A percentile compares a stretch with the other conserved stretches of the same genome.
Evolutionary conservation across 1,140 invertebrate species (phyloP).

Genomic region (Onthophagus taurus): DNA sequence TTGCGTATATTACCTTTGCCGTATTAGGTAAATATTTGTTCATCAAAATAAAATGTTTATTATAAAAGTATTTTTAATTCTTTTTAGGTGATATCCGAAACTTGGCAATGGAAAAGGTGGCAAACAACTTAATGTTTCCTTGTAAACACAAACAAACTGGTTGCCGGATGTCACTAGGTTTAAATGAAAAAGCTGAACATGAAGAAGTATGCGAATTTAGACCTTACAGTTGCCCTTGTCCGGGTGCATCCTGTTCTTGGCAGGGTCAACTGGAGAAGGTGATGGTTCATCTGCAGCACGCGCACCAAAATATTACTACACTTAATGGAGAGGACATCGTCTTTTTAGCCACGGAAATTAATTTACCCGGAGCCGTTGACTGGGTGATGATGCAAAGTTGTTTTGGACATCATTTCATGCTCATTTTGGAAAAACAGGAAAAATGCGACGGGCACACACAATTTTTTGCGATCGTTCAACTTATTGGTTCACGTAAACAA

Average conservation of each 20-base stretch:
- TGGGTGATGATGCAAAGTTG: constrained; percentile 99
- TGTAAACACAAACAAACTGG: constrained; percentile 98
- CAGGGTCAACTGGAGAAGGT: constrained; percentile 51
- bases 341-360: constrained; percentile 98
- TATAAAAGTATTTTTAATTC: background rate
- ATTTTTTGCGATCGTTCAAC: constrained; percentile 98
- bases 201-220: constrained; percentile 97
- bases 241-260: constrained; percentile 98
- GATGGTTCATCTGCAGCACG: constrained; percentile 95
- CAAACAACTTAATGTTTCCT: constrained; percentile 95
- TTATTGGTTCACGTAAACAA: constrained; percentile 97
- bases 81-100: constrained; percentile 88
- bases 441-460: constrained; percentile 96
- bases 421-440: constrained; percentile 98
- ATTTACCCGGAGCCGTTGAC: constrained; percentile 97
- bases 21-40: too few species aligned
- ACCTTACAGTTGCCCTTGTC: constrained; percentile 96
- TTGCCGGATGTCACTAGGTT: constrained; percentile 83
- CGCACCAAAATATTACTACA: constrained; percentile 98
- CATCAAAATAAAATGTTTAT: too few species aligned
- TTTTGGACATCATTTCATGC: constrained; percentile 98
- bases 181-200: constrained; percentile 96
- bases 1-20: too few species aligned
- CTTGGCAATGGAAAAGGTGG: constrained; percentile 98
- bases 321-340: constrained; percentile 97